Evolutionary conservation across 2,113 vertebrate genomes (phyloP), one percentile per base, ranked within the genome.

Genomic region (Atrichornis clamosus): DNA sequence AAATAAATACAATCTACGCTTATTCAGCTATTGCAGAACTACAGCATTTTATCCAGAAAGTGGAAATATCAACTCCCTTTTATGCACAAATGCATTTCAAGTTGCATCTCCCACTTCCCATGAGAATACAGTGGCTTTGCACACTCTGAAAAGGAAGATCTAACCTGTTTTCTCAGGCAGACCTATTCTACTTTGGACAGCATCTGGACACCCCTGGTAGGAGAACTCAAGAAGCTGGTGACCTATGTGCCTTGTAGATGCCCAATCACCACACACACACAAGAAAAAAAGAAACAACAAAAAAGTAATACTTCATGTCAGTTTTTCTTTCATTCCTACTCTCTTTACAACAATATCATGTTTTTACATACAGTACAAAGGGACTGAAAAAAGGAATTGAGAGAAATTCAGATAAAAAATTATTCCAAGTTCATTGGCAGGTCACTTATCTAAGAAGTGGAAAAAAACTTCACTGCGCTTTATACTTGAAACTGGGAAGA

Each of bases 171-270:
- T 20, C 50, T 80, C 63, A 62, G 27, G 2, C 56, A 60, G 32
- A 68, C 2, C 49, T 35, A 3, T 18, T 70, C 39, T 33, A 33
- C 7, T 77, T 70, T 21, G 18, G 28, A 80, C 15, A 86, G 62
- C 28, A 70, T 24, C 11, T 17, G n/a, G 56, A 65, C 46, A 18
- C 5, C 44, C 7, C 10, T 0, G 0, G 21, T 15, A 76, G 35
- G 11, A 74, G n/a, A 81, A 46, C 52, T 28, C 0, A 0, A 53
- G 55, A 87, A 76, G 27, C 32, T 73, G 22, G 15, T 28, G 20
- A 58, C 5, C 26, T 53, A 2, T 6, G 4, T 0, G 1, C 32
- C 44, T 50, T 7, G 18, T 35, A 81, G 64, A 28, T 37, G 35
- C 21, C 28, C 60, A 74, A 32, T 7, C 41, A 73, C 7, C 33